Evolutionary conservation across 1,140 invertebrate genomes (phyloP).

Genomic region (Procambarus virginalis): DNA sequence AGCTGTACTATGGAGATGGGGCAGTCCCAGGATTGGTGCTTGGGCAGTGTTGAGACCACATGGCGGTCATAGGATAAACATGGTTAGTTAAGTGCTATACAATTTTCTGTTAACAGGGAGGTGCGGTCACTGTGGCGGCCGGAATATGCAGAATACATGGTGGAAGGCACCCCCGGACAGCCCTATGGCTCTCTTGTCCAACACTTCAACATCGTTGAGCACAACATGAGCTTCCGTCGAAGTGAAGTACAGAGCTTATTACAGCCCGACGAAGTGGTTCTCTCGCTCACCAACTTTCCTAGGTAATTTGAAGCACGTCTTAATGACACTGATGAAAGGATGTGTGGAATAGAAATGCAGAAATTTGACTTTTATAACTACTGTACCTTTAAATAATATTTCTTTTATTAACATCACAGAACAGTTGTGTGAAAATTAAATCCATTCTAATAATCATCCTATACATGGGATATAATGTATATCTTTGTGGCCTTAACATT

Average conservation of each 20-base stretch:
- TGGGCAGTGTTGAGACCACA: background rate
- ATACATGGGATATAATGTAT: no score
- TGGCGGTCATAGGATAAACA: no score
- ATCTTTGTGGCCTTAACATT: no score
- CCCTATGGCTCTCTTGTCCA: slow-evolving; percentile 94
- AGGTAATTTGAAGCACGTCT: slow-evolving; percentile 78
- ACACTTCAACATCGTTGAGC: slow-evolving; percentile 98
- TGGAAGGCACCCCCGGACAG: slow-evolving; percentile 99
- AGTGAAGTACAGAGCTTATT: slow-evolving; percentile 89
- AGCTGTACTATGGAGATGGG: background rate
- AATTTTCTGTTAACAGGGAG: slow-evolving; percentile 74
- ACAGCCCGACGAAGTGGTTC: slow-evolving; percentile 86
- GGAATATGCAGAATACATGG: slow-evolving; percentile 98
- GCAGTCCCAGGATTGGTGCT: background rate
- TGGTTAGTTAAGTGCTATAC: background rate
- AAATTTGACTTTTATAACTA: no score
- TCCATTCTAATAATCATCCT: no score
- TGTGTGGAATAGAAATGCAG: no score
- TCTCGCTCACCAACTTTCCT: slow-evolving; percentile 94
- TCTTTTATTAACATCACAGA: no score
- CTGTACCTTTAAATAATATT: no score
- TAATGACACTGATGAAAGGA: background rate
- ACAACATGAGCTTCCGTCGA: slow-evolving; percentile 94
- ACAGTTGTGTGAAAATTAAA: no score
- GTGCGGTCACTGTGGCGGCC: slow-evolving; percentile 96